A percentile compares a stretch with the other conserved stretches of the same genome.
Evolutionary conservation across 2,888 invertebrate genomes (phyloP).

Genomic region (Leptinotarsa tumamoca): DNA sequence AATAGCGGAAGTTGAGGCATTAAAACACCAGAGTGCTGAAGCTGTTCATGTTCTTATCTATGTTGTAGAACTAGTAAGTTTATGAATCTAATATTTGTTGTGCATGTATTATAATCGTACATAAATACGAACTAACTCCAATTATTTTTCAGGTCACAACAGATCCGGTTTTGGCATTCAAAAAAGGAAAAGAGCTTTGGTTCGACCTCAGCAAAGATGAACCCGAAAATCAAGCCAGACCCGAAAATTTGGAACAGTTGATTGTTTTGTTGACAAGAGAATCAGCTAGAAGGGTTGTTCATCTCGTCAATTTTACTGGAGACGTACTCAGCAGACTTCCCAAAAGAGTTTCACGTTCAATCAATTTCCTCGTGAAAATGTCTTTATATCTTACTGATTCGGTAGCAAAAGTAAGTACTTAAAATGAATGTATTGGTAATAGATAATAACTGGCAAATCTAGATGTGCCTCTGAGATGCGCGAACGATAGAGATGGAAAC

Average conservation of each 20-base stretch:
- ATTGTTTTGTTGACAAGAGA: constrained; percentile 82
- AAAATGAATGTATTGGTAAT: too few relatives aligned
- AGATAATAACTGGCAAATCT: too few relatives aligned
- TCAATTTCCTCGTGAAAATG: constrained; percentile 66
- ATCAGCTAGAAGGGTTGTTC: constrained; percentile 81
- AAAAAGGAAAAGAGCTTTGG: constrained; percentile 82
- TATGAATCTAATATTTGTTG: too few relatives aligned
- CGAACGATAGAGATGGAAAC: too few relatives aligned
- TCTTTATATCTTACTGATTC: constrained; percentile 73
- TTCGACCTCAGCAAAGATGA: constrained; percentile 78
- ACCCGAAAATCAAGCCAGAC: constrained; percentile 87
- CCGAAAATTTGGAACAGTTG: constrained; percentile 81
- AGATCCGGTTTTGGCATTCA: constrained; percentile 80
- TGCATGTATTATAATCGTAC: too few relatives aligned
- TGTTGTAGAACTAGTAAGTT: constrained; percentile 80
- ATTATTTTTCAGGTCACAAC: constrained; percentile 74
- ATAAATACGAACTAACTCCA: neutral
- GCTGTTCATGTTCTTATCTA: constrained; percentile 82
- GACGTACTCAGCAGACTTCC: constrained; percentile 72
- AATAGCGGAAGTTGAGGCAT: constrained; percentile 81
- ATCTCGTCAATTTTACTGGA: constrained; percentile 80
- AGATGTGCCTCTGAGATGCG: too few relatives aligned
- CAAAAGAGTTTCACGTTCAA: constrained; percentile 53
- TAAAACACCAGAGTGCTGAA: constrained; percentile 81
- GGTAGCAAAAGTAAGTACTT: constrained; percentile 72